phyloP scores from a whole-genome alignment of 2,797 vertebrate genomes.

The Perdix hodgsoniae region DNA sequence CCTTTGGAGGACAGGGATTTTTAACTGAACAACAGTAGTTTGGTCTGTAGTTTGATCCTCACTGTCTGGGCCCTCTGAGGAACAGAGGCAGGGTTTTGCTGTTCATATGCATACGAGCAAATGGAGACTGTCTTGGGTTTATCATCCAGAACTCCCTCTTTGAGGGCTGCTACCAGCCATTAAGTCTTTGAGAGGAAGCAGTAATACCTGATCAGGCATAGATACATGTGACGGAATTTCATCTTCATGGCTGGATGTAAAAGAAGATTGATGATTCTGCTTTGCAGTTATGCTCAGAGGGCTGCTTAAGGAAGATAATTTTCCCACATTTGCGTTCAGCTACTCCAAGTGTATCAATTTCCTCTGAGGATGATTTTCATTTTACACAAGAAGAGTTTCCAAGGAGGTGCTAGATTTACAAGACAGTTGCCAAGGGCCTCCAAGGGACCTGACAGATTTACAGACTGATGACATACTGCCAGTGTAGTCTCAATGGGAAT shows the following conservation, averaged over 20 bases:
- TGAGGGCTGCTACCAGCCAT: neutral
- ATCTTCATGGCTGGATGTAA: neutral
- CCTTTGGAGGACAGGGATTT: neutral
- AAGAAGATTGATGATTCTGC: neutral
- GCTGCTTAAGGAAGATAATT: neutral
- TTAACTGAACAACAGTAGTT: neutral
- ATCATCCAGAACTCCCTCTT: neutral
- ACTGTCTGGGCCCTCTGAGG: neutral
- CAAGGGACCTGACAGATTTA: slow-evolving; percentile 39
- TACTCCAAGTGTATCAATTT: neutral
- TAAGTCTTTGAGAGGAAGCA: neutral
- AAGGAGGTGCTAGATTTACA: neutral
- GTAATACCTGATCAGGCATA: neutral
- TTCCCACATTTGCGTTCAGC: neutral
- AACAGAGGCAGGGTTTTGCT: neutral
- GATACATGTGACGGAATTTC: neutral
- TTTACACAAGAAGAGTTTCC: neutral
- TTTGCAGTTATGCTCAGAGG: neutral
- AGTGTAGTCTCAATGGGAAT: neutral
- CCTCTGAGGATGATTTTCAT: neutral
- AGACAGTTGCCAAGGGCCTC: slow-evolving; percentile 30
- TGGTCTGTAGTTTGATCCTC: neutral
- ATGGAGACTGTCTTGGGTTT: neutral
- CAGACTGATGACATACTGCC: neutral
- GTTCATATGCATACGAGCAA: rapidly evolving